These are phyloP conservation scores for Tiphia femorata DNA, from an alignment of 2,888 invertebrate genomes.

Conservation along the genomic window DNA sequence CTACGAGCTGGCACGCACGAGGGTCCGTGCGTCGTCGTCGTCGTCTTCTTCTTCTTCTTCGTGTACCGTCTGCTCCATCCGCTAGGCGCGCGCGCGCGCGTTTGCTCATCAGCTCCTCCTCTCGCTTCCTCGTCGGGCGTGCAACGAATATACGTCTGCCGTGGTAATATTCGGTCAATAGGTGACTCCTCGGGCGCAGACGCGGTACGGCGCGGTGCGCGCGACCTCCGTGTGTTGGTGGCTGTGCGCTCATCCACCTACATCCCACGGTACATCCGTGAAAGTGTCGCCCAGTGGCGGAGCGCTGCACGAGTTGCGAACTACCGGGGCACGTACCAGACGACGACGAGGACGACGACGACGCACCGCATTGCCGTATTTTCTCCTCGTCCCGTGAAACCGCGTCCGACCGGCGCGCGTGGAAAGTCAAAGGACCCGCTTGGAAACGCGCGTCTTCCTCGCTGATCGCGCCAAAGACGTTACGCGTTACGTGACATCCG, in stretches of 20 bases:
- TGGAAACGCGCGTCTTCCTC: too few species aligned
- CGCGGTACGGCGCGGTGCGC: constrained; percentile 47
- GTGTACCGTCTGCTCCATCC: too few species aligned
- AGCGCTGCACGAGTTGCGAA: constrained; percentile 43
- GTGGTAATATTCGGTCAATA: constrained; percentile 63
- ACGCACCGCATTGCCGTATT: constrained; percentile 61
- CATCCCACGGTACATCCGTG: not conserved
- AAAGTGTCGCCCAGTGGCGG: constrained; percentile 40
- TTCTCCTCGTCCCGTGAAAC: constrained; percentile 10
- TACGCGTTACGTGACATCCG: too few species aligned
- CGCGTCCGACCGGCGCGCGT: not conserved
- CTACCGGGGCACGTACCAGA: constrained; percentile 42
- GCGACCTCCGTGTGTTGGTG: not conserved
- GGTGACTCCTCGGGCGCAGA: constrained; percentile 63
- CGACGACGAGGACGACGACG: too few species aligned
- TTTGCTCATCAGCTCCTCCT: too few species aligned
- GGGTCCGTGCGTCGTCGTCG: too few species aligned
- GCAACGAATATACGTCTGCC: constrained; percentile 17
- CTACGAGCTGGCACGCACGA: too few species aligned
- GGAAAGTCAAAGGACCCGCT: too few species aligned
- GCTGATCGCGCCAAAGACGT: too few species aligned
- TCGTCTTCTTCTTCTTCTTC: too few species aligned
- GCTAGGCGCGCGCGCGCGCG: too few species aligned
- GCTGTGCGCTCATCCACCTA: not conserved
- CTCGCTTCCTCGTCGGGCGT: too few species aligned